A percentile compares a stretch with the other conserved stretches of the same genome.
Evolutionary conservation across 2,888 invertebrate genomes (phyloP).

Genomic region (Hydropsyche betteni): DNA sequence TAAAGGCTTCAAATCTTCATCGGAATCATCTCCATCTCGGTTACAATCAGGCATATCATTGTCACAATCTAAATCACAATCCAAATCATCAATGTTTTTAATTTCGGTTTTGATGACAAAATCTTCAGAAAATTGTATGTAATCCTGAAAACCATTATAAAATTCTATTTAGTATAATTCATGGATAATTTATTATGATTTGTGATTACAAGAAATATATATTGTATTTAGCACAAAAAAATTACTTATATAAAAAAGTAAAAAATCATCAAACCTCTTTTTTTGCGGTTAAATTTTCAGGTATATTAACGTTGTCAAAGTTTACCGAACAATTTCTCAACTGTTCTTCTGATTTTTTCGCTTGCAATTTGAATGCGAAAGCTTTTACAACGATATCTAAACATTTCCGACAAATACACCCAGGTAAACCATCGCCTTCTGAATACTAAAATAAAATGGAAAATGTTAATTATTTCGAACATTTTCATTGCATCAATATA

Average conservation of each 20-base stretch:
- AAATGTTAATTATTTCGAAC: no score
- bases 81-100: background rate
- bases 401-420: constrained; percentile 60
- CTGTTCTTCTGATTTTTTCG: constrained; percentile 58
- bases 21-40: constrained; percentile 44
- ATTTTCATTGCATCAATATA: no score
- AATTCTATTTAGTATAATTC: no score
- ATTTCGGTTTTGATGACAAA: constrained; percentile 27
- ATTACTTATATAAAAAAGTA: background rate
- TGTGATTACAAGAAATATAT: no score
- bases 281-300: background rate
- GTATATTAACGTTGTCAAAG: constrained; percentile 40
- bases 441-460: constrained; percentile 55
- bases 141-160: background rate
- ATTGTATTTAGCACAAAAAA: no score
- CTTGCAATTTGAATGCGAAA: constrained; percentile 60
- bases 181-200: no score
- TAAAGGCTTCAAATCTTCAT: constrained; percentile 47
- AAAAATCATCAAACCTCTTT: background rate
- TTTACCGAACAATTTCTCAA: constrained; percentile 52
- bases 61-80: background rate
- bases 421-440: constrained; percentile 60
- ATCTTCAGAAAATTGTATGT: background rate
- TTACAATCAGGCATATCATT: constrained; percentile 19
- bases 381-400: constrained; percentile 59